A percentile compares a stretch with the other conserved stretches of the same genome.
These are phyloP conservation scores for Thereva unica DNA, from an alignment of 2,888 invertebrate genomes.

Conservation along the genomic window DNA sequence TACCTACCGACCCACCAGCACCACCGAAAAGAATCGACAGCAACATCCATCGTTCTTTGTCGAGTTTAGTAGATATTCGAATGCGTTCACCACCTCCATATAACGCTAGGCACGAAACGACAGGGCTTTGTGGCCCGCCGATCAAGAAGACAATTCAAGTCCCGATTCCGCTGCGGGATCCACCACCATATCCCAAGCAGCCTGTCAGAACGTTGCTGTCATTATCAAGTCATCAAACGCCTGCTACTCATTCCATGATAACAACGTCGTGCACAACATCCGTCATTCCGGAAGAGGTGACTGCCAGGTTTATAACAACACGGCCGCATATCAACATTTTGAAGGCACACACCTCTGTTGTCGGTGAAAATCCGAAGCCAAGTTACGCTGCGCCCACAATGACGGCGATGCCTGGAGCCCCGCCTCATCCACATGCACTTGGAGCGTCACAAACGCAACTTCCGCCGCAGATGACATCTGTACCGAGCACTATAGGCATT, in stretches of 20 bases:
- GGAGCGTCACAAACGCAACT: conserved; percentile 49
- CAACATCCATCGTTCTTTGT: conserved; percentile 58
- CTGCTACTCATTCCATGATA: conserved; percentile 42
- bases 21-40: conserved; percentile 74
- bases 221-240: conserved; percentile 47
- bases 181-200: conserved; percentile 67
- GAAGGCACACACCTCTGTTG: conserved; percentile 74
- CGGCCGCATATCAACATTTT: conserved; percentile 76
- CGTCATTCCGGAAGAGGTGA: conserved; percentile 68
- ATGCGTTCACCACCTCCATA: conserved; percentile 70
- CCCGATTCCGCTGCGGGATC: conserved; percentile 61
- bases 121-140: conserved; percentile 57
- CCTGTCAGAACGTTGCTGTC: conserved; percentile 58
- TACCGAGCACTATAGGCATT: conserved; percentile 54
- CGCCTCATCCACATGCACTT: conserved; percentile 40
- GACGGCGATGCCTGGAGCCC: conserved; percentile 30
- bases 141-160: conserved; percentile 46
- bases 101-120: conserved; percentile 67
- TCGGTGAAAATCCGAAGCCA: conserved; percentile 66
- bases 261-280: conserved; percentile 57
- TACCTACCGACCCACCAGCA: conserved; percentile 65
- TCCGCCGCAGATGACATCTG: conserved; percentile 55
- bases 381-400: conserved; percentile 61
- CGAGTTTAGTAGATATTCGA: conserved; percentile 58
- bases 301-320: conserved; percentile 76